phyloP scores from a whole-genome alignment of 1,140 invertebrate genomes.

The Lordiphosa clarofinis region DNA sequence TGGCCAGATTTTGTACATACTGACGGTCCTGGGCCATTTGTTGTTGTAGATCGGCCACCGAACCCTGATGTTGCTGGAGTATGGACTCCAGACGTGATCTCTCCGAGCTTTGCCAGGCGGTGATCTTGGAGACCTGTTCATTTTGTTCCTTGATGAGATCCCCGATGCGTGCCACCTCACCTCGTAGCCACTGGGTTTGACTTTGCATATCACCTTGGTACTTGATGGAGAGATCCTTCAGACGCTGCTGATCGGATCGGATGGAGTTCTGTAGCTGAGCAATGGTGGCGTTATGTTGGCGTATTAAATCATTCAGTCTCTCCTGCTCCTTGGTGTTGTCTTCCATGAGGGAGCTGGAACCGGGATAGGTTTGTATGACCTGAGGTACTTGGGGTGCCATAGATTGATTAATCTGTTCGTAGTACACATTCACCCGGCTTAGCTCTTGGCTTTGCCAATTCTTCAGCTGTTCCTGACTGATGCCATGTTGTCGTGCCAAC shows the following conservation, averaged over 20 bases:
- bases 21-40: slow-evolving; percentile 62
- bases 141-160: slow-evolving; percentile 67
- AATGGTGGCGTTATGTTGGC: slow-evolving; percentile 68
- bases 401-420: slow-evolving; percentile 59
- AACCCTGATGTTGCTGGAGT: slow-evolving; percentile 62
- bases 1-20: slow-evolving; percentile 63
- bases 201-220: slow-evolving; percentile 73
- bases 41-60: slow-evolving; percentile 56
- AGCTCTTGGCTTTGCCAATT: slow-evolving; percentile 67
- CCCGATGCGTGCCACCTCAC: slow-evolving; percentile 60
- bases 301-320: slow-evolving; percentile 59
- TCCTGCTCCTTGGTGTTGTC: slow-evolving; percentile 59
- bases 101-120: slow-evolving; percentile 70
- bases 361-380: slow-evolving; percentile 10
- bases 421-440: slow-evolving; percentile 52
- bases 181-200: slow-evolving; percentile 70
- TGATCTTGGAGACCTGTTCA: slow-evolving; percentile 61
- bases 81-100: slow-evolving; percentile 61
- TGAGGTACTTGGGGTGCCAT: slow-evolving; percentile 25
- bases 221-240: slow-evolving; percentile 59
- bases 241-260: slow-evolving; percentile 57
- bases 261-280: slow-evolving; percentile 63
- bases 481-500: slow-evolving; percentile 44
- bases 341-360: slow-evolving; percentile 30
- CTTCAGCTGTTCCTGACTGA: slow-evolving; percentile 50